Conservation (phyloP, 1,140 invertebrate genomes). For the Dendrolimus kikuchii region DNA sequence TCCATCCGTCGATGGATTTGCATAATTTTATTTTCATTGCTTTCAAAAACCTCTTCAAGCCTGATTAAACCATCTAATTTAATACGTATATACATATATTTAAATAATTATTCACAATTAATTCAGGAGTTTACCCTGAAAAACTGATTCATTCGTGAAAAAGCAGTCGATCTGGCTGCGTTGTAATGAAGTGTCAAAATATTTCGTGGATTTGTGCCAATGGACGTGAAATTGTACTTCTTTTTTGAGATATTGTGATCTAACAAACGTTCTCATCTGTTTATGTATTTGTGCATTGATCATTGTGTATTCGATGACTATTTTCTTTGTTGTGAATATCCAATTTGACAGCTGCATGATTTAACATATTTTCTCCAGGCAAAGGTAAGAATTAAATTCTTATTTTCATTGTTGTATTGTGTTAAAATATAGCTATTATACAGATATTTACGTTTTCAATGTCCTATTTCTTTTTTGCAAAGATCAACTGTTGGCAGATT, state of each 20-base stretch:
- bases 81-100: no score
- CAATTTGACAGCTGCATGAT: constrained; percentile 38
- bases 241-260: constrained; percentile 7
- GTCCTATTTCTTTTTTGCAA: background rate
- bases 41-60: constrained; percentile 3
- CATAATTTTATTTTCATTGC: constrained; percentile 29
- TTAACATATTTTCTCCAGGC: constrained; percentile 44
- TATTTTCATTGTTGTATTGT: constrained; percentile 27
- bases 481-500: background rate
- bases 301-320: background rate
- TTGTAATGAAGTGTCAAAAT: constrained; percentile 60
- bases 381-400: constrained; percentile 45
- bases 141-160: no score
- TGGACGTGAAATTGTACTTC: constrained; percentile 19
- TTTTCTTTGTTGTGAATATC: background rate
- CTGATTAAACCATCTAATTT: no score
- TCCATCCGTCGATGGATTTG: constrained; percentile 19
- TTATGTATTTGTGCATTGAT: background rate
- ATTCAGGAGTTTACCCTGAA: no score
- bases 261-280: background rate
- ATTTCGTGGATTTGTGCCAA: constrained; percentile 58
- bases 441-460: no score
- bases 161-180: constrained; percentile 16
- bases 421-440: no score
- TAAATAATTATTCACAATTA: no score